Base-by-base conservation (phyloP, 2,797 vertebrate genomes). In the Kryptolebias ocellatus region DNA sequence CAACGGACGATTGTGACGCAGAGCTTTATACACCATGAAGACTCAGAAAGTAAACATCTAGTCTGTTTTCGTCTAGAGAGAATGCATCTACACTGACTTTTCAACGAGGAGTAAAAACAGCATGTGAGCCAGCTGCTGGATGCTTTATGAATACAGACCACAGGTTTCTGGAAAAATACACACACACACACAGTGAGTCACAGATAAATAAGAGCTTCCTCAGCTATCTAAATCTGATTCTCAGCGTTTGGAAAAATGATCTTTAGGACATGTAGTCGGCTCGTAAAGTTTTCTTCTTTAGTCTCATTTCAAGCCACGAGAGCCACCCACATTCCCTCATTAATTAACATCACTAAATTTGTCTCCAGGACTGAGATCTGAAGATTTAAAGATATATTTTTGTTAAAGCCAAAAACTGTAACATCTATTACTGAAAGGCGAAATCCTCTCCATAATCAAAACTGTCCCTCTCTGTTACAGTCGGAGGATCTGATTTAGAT, bases 361-460 rank as follows among this genome's bases (percentile, higher is more conserved):
- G 31, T 67, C 45, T 28, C 39, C 42, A 46, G 66, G 14, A 4
- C 42, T 44, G 46, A 55, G 52, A 29, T 58, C 28, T 39, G 37
- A 39, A 39, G 10, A 39, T 44, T 61, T 70, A 17, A 12, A 16
- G 18, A 16, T 37, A 5, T 16, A 34, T 29, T 59, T 59, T 62
- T 53, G 15, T 72, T 79, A 78, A 79, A 86, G 77, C 80, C 74
- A 76, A 52, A 70, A 83, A 74, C 78, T 51, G 37, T 66, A 68
- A 72, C 67, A 72, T 49, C 20, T 28, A 56, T 50, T 51, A 34
- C 17, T 7, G 29, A 45, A 65, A 74, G 61, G 47, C 34, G 1
- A 20, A 10, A 46, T 68, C 28, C 54, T 55, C 49, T 51, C 62
- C 53, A 45, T 64, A 51, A 75, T 28, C 2, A 28, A 46, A 70